Percentiles rank a stretch among this genome's conserved stretches.
Evolutionary conservation across 2,888 invertebrate species (phyloP).

Genomic region (Diaphora mendica): DNA sequence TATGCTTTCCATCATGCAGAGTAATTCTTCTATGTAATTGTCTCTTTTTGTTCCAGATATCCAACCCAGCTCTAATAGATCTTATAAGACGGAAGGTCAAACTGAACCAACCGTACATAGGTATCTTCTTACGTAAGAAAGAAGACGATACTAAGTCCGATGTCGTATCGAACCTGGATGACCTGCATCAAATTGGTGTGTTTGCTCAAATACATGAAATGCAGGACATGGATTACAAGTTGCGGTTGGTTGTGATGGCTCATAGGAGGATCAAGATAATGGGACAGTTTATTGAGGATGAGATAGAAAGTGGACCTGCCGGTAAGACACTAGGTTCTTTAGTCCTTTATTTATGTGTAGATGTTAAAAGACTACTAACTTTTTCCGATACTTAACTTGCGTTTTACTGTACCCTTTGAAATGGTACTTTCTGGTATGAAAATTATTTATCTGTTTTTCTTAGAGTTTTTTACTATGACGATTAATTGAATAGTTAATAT

Average conservation of each 20-base stretch:
- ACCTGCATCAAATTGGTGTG: constrained; percentile 96
- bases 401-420: background rate
- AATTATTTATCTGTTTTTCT: no score
- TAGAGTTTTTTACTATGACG: no score
- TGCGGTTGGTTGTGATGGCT: constrained; percentile 97
- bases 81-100: constrained; percentile 97
- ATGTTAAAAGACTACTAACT: background rate
- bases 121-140: constrained; percentile 97
- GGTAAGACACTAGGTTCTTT: constrained; percentile 58
- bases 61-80: constrained; percentile 95
- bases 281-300: constrained; percentile 92
- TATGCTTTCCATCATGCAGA: no score
- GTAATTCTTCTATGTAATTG: background rate
- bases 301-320: constrained; percentile 87
- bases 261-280: constrained; percentile 95
- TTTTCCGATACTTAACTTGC: background rate
- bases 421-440: background rate
- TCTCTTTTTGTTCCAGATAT: constrained; percentile 87
- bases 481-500: no score
- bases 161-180: constrained; percentile 92
- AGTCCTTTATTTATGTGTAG: background rate
- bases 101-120: constrained; percentile 98
- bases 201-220: constrained; percentile 99
- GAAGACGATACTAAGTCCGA: constrained; percentile 94
- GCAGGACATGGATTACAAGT: constrained; percentile 96